phyloP scores from a whole-genome alignment of 2,113 vertebrate genomes.

The Menidia beryllina region DNA sequence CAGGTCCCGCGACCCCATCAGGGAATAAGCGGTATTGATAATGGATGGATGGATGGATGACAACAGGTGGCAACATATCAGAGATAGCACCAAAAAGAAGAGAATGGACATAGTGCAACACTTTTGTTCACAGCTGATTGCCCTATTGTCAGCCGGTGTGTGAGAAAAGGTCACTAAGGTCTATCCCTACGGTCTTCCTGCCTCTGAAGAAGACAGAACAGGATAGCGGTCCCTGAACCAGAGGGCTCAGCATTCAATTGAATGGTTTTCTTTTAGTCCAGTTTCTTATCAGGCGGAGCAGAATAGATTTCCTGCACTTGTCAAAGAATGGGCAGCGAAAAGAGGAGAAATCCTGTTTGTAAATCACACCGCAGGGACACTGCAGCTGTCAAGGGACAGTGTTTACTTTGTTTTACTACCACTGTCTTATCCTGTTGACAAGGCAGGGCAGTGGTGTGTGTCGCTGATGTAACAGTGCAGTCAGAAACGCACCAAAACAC shows the following conservation, averaged over 20 bases:
- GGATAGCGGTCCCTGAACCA: slow-evolving; percentile 45
- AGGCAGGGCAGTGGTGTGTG: slow-evolving; percentile 50
- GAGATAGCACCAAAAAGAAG: slow-evolving; percentile 3
- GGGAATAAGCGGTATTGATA: too few relatives aligned
- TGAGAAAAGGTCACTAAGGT: slow-evolving; percentile 54
- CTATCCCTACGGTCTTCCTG: slow-evolving; percentile 49
- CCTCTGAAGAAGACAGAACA: slow-evolving; percentile 47
- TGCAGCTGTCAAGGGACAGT: slow-evolving; percentile 62
- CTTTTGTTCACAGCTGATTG: slow-evolving; percentile 27
- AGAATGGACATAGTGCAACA: slow-evolving; percentile 3
- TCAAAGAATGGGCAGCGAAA: slow-evolving; percentile 68
- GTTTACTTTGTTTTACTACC: slow-evolving; percentile 76
- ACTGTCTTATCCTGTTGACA: slow-evolving; percentile 75
- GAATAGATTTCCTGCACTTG: slow-evolving; percentile 69
- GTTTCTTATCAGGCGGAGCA: slow-evolving; percentile 72
- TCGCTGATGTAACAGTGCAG: slow-evolving; percentile 57
- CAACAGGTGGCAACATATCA: slow-evolving; percentile 1
- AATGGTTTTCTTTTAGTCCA: slow-evolving; percentile 39
- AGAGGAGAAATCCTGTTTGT: slow-evolving; percentile 75
- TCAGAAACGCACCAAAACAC: slow-evolving; percentile 41
- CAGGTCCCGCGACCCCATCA: too few relatives aligned
- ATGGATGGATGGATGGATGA: too few relatives aligned
- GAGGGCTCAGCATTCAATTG: slow-evolving; percentile 37
- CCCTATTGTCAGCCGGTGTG: slow-evolving; percentile 37
- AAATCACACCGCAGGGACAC: slow-evolving; percentile 70